Evolutionary conservation across 2,113 vertebrate species (phyloP).

Genomic region (Dicentrarchus labrax): DNA sequence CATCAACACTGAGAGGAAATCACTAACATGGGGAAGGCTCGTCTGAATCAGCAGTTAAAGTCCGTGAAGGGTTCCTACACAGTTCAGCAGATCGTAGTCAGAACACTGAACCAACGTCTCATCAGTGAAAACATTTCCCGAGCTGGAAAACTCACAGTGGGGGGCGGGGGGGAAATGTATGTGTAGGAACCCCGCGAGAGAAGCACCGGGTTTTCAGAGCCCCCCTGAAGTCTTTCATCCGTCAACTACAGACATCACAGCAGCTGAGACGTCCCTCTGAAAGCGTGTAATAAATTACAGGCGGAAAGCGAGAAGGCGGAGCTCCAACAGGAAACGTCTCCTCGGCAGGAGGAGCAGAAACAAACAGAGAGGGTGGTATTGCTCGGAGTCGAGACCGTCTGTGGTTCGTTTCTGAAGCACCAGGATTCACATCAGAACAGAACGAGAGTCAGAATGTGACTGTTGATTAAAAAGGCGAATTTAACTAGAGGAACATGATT

Average conservation of each 20-base stretch:
- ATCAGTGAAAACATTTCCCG: too few species aligned
- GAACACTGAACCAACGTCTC: too few species aligned
- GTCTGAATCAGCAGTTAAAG: constrained; percentile 26
- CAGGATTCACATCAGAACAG: constrained; percentile 36
- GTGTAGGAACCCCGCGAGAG: background rate
- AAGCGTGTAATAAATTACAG: constrained; percentile 33
- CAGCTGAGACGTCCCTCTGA: background rate
- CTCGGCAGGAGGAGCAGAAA: background rate
- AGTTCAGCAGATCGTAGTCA: too few species aligned
- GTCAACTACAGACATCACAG: constrained; percentile 2
- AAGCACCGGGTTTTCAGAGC: constrained; percentile 54
- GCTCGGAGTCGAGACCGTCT: constrained; percentile 30
- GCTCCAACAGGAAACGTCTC: background rate
- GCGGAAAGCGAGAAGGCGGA: background rate
- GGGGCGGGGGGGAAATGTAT: background rate
- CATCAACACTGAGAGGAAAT: background rate
- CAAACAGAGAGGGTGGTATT: constrained; percentile 9
- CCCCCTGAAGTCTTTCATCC: constrained; percentile 5
- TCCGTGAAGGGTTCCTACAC: background rate
- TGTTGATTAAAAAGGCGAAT: constrained; percentile 34
- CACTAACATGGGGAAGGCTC: background rate
- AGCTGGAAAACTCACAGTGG: background rate
- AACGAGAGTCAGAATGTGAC: constrained; percentile 22
- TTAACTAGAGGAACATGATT: constrained; percentile 7
- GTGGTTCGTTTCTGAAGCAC: constrained; percentile 33